Evolutionary conservation across 2,888 invertebrate genomes (phyloP), one percentile per base, ranked within the genome.

Genomic region (Entomobrya multifasciata): DNA sequence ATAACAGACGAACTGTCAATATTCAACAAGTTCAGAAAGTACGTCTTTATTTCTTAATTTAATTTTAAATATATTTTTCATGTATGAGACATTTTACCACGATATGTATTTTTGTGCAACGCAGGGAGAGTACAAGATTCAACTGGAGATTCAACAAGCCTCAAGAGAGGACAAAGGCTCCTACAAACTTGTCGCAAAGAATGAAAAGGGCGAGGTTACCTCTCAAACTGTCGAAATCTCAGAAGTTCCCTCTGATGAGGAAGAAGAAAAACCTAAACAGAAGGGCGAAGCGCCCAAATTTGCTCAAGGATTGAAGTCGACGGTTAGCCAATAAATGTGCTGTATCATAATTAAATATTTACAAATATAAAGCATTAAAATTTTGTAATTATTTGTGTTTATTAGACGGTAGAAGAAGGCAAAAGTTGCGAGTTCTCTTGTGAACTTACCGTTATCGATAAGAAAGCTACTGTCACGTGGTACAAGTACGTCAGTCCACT

Each of bases 191-290:
- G 95, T 97, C 6, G 97, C 97, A 27, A 97, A 96, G 92, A 98
- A 98, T 92, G 97, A 97, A 91, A 97, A 98, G 93, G 98, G 98
- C 89, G 97, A 97, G 93, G 97, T 97, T 15, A 95, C 95, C 15
- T 98, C 98, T 30, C 97, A 97, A 93, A 94, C 95, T 85, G 97
- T 98, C 3, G 96, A 97, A 92, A 95, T 98, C 77, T 95, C 95
- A 72, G 97, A 97, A 90, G 95, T 97, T 91, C 96, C 96, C 1
- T 95, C 95, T 89, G 94, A 94, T 87, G 95, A 95, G 91, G 95
- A 95, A 91, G 87, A 89, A 47, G 87, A 89, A 49, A 89, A 90
- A 67, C 89, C 90, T 15, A 88, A 89, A 67, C 95, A 90, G 11
- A 92, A 92, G 95, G 92, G 96, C 62, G 95, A 95, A 78, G 96